Evolutionary conservation across 2,797 vertebrate species (phyloP), one percentile per base, ranked within the genome.

Genomic region (Chaunax sp.): DNA sequence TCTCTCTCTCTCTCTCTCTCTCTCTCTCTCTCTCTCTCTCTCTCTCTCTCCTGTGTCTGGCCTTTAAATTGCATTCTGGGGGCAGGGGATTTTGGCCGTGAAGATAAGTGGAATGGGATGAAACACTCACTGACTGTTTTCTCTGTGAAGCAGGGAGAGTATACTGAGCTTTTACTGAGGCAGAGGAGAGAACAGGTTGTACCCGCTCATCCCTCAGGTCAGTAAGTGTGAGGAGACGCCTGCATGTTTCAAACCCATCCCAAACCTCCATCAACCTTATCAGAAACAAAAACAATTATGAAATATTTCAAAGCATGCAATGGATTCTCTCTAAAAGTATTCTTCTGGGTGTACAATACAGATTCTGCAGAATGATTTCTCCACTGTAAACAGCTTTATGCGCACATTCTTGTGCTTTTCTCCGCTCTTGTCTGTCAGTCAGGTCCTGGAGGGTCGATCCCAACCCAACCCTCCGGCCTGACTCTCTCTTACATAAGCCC

Each of bases 61-160:
- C 69, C 77, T 84, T 87, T 89, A 88, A 90, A 91, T 91, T 91
- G 81, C 83, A 88, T 91, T 89, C 78, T 80, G 77, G 79, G 87
- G 79, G 81, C 83, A 64, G 72, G 83, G 89, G 88, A 87, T 80
- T 88, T 85, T 67, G 76, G 77, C 75, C 78, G 35, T 30, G 62
- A 65, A 88, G 92, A 92, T 93, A 91, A 93, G 83, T 59, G 40
- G 73, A 75, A 71, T 43, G 44, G 72, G 83, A 86, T 85, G 82
- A 87, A 80, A 82, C 80, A 47, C 63, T 87, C 8, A 4, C 63
- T 61, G 41, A 22, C 85, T 79, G 66, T 82, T 80, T 64, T 62
- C 57, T 70, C 49, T 44, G 13, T 1, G 12, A 58, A 50, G 74
- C 63, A 41, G 49, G 23, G 44, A 60, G 58, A 69, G 67, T 67